Evolutionary conservation across 2,888 invertebrate genomes (phyloP), one percentile per base, ranked within the genome.

Genomic region (Anthophora plumipes): DNA sequence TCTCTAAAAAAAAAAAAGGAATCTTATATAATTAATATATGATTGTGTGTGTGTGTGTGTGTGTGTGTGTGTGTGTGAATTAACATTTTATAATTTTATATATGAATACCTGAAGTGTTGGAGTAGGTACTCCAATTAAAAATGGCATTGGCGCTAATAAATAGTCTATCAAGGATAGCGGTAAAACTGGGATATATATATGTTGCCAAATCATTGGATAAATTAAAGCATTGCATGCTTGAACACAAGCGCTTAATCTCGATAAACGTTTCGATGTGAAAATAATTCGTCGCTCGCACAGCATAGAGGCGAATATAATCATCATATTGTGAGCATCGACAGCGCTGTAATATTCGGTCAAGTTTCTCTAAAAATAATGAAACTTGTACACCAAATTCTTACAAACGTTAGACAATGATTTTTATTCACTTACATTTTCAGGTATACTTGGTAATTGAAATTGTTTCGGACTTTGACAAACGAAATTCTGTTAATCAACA

Each of bases 171-270:
- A 99, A 95, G 91, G 97, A 96, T 93, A 96, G 95, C 31, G 99
- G 99, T 90, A 99, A 94, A 88, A 99, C 97, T 69, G 99, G 99
- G 94, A 99, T 99, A 93, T 98, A 99, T 91, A 99, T 98, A 91
- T 99, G 99, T 94, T 99, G 99, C 99, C 99, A 99, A 87, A 97
- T 97, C 98, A 99, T 99, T 0, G 99, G 99, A 94, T 98, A 99
- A 55, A 99, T 96, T 61, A 99, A 96, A 81, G 97, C 96, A 92
- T 98, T 98, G 22, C 98, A 98, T 17, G 99, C 99, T 93, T 99
- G 98, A 39, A 98, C 97, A 91, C 98, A 97, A 0, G 99, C 98
- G 66, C 98, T 98, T 64, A 99, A 94, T 78, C 98, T 95, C 85
- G 98, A 97, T 83, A 99, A 94, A 91, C 97, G 97, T 83, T 96